Base-by-base conservation (phyloP, 2,113 vertebrate species). In the Alouatta palliata region DNA sequence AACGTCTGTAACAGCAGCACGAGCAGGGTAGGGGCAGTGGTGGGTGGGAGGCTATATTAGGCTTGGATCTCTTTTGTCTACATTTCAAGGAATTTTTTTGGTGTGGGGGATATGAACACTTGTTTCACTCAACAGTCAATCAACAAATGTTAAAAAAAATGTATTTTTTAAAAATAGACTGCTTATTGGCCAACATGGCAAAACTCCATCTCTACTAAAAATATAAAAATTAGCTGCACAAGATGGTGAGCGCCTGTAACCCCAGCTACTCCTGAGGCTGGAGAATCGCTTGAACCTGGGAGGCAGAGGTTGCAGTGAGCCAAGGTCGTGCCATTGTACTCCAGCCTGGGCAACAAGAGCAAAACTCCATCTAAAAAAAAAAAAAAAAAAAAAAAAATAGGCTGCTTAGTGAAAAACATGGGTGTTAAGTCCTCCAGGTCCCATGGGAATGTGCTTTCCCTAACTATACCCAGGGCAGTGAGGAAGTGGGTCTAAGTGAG, bases 71-170 rank as follows among this genome's bases (percentile, higher is more conserved):
- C 64, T 76, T 93, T 93, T 91, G 32, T 45, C 56, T 88, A 35
- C 64, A 93, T 93, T 93, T 94, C 79, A 89, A 95, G 90, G 45
- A 71, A n/a, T 83, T 95, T 94, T 91, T 96, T 90, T 79, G 19
- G 35, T 88, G 79, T 87, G 35, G 84, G 84, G 83, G 25, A 61
- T 58, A 45, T 77, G 76, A 95, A 21, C 81, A 77, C 93, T 93
- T 87, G 70, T 73, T 88, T 96, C 64, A 95, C 58, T 96, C 90
- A 87, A 35, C 20, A 61, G 32, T 88, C 40, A 64, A 82, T 84
- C 64, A 95, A 73, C 76, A 88, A n/a, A 87, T 92, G 64, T 81
- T 89, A 71, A 45, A 87, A 76, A 76, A 58, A 19, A 58, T 25
- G 23, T 58, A 8, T 25, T 58, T 23, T 58, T 58, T 58, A 5